Percentiles rank a stretch among this genome's conserved stretches.
These are phyloP conservation scores for Laspeyria flexula DNA, from an alignment of 2,888 invertebrate species.

Conservation along the genomic window DNA sequence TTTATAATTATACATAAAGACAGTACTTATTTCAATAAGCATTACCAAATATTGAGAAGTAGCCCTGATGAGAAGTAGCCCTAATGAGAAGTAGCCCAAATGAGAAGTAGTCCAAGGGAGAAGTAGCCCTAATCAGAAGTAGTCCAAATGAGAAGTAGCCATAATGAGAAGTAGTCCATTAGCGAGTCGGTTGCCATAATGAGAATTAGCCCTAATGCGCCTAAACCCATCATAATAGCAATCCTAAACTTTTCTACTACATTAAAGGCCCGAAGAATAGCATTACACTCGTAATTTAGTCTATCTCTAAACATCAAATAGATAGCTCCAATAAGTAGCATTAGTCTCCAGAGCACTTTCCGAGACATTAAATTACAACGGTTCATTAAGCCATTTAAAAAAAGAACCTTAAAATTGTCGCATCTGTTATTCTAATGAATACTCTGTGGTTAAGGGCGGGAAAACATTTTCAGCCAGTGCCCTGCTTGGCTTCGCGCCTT, in stretches of 20 bases:
- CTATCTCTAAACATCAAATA: constrained; percentile 33
- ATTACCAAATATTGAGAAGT: too few relatives aligned
- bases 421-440: constrained; percentile 47
- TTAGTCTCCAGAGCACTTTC: constrained; percentile 35
- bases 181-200: too few relatives aligned
- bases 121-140: too few relatives aligned
- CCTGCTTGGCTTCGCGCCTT: constrained; percentile 60
- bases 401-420: constrained; percentile 35
- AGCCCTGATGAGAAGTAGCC: too few relatives aligned
- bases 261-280: constrained; percentile 6
- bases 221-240: too few relatives aligned
- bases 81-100: too few relatives aligned
- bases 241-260: neutral
- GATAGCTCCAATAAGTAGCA: constrained; percentile 35
- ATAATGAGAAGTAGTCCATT: too few relatives aligned
- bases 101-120: too few relatives aligned
- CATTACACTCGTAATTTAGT: constrained; percentile 27
- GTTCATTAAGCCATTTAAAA: constrained; percentile 39
- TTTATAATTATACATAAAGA: too few relatives aligned
- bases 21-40: too few relatives aligned
- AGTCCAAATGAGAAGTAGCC: too few relatives aligned
- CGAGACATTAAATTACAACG: constrained; percentile 38
- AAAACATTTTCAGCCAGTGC: constrained; percentile 68
- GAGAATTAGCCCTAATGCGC: too few relatives aligned
- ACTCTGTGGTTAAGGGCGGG: constrained; percentile 69